Percentiles rank a stretch among this genome's conserved stretches.
These are phyloP conservation scores for Peucedramus taeniatus DNA, from an alignment of 2,113 vertebrate genomes.

Conservation along the genomic window DNA sequence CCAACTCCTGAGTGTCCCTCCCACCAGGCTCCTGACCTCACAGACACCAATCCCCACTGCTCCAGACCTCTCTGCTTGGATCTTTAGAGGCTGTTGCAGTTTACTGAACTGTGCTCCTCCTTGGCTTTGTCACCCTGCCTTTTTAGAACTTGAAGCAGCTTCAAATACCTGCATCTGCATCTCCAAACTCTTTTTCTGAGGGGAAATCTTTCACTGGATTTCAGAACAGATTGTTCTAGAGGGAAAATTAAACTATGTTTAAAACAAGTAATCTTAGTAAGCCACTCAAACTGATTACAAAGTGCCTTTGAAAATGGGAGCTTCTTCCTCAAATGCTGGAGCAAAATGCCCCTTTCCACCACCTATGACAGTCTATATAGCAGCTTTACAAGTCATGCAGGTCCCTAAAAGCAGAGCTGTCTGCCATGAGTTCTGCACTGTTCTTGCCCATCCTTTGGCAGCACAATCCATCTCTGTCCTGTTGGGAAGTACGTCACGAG, in stretches of 20 bases:
- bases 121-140: background rate
- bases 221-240: background rate
- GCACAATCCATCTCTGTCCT: background rate
- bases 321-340: background rate
- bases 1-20: background rate
- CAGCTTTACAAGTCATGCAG: background rate
- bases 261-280: background rate
- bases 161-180: background rate
- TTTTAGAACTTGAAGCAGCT: background rate
- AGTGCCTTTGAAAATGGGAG: background rate
- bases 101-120: background rate
- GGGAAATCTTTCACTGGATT: background rate
- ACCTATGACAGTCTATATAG: background rate
- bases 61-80: background rate
- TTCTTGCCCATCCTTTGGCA: background rate
- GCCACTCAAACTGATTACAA: background rate
- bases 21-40: background rate
- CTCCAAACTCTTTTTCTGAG: background rate
- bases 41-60: background rate
- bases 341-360: background rate
- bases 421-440: background rate
- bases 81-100: background rate
- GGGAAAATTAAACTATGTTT: background rate
- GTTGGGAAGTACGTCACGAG: fast-evolving
- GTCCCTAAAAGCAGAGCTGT: background rate